Percentiles rank a stretch among this genome's conserved stretches.
Conservation (phyloP, 2,797 vertebrate species). For the Arrhamphus sclerolepis region DNA sequence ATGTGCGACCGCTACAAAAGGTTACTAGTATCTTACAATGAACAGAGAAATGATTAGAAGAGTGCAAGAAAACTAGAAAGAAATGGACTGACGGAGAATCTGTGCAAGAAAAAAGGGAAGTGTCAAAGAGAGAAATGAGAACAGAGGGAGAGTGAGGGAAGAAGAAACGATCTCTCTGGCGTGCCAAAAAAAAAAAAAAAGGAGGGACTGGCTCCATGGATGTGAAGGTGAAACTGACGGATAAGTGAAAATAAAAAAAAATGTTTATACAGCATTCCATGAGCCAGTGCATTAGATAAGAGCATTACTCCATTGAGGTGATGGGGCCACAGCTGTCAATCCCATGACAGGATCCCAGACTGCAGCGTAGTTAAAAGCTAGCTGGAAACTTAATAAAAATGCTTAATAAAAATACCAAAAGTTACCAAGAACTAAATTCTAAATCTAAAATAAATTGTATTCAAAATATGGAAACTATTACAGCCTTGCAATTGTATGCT, state of each 20-base stretch:
- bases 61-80: constrained; percentile 15
- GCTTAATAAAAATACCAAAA: too few relatives aligned
- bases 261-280: constrained; percentile 71
- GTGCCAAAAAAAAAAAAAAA: constrained; percentile 18
- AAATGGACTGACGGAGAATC: constrained; percentile 30
- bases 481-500: too few relatives aligned
- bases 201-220: constrained; percentile 38
- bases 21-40: constrained; percentile 31
- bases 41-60: constrained; percentile 12
- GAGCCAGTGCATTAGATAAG: constrained; percentile 70
- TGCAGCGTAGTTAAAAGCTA: not conserved
- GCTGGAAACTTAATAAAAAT: constrained; percentile 9
- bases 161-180: constrained; percentile 34
- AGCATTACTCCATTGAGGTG: constrained; percentile 60
- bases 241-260: constrained; percentile 57
- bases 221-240: constrained; percentile 74
- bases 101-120: constrained; percentile 16
- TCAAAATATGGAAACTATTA: too few relatives aligned
- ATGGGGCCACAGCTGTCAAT: constrained; percentile 55
- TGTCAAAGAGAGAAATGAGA: constrained; percentile 11
- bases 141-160: not conserved
- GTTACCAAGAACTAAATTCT: too few relatives aligned
- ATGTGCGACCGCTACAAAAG: constrained; percentile 32
- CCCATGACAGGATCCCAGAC: constrained; percentile 39
- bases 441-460: too few relatives aligned